Percentiles rank a stretch among this genome's conserved stretches.
Evolutionary conservation across 1,140 invertebrate species (phyloP).

Genomic region (Drosophila virilis): DNA sequence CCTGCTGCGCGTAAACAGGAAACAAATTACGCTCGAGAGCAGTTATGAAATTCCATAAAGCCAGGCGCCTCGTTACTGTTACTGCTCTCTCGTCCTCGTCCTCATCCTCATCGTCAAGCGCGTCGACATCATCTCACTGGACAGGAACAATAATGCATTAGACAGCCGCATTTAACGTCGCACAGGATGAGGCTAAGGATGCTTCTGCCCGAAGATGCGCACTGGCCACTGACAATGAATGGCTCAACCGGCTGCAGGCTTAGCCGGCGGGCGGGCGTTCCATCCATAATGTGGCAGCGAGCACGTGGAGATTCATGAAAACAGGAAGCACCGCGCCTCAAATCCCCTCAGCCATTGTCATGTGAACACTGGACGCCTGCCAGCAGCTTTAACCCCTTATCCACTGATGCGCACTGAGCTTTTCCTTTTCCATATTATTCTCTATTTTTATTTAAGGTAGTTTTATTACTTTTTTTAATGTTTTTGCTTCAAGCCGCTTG

Average conservation of each 20-base stretch:
- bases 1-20: constrained; percentile 81
- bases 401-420: constrained; percentile 3
- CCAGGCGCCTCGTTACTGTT: constrained; percentile 27
- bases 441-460: not conserved
- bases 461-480: no score
- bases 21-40: constrained; percentile 82
- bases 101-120: constrained; percentile 3
- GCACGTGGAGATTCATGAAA: constrained; percentile 51
- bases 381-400: constrained; percentile 30
- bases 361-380: constrained; percentile 65
- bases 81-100: constrained; percentile 22
- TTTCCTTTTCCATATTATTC: not conserved
- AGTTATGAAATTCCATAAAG: constrained; percentile 82
- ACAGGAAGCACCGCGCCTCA: constrained; percentile 30
- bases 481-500: no score
- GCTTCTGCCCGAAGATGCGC: constrained; percentile 24
- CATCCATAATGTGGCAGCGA: constrained; percentile 17
- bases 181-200: constrained; percentile 34
- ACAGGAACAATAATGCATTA: constrained; percentile 82
- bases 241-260: constrained; percentile 42
- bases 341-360: constrained; percentile 68
- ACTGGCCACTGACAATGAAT: constrained; percentile 41
- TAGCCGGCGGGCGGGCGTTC: constrained; percentile 38
- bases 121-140: constrained; percentile 61
- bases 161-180: constrained; percentile 54